These are phyloP conservation scores for Coregonus ussuriensis DNA, from an alignment of 2,797 vertebrate species.

Conservation along the genomic window DNA sequence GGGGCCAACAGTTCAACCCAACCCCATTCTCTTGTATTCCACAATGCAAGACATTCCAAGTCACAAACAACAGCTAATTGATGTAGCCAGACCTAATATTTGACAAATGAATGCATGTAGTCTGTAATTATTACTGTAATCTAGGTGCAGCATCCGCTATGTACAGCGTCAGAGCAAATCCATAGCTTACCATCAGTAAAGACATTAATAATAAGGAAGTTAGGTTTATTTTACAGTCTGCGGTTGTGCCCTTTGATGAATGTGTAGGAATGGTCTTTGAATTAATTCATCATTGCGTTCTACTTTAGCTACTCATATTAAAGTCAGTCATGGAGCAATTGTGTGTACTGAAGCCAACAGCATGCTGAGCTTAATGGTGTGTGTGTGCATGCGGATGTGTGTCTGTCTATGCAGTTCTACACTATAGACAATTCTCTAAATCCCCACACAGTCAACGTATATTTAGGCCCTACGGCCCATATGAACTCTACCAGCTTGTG, in stretches of 20 bases:
- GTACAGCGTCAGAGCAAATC: not conserved
- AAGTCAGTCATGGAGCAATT: constrained; percentile 9
- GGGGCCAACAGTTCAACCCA: not conserved
- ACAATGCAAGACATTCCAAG: not conserved
- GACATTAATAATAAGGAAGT: constrained; percentile 4
- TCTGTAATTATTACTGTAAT: not conserved
- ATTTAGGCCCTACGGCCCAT: not conserved
- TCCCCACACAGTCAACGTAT: not conserved
- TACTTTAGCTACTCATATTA: not conserved
- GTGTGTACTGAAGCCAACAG: constrained; percentile 4
- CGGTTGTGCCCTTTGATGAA: constrained; percentile 2
- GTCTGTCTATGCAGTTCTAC: not conserved
- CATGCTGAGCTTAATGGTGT: constrained; percentile 10
- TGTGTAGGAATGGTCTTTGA: constrained; percentile 5
- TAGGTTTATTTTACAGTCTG: not conserved
- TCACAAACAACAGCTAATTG: not conserved
- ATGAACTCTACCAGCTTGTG: no score
- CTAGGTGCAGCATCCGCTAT: not conserved
- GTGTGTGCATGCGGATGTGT: not conserved
- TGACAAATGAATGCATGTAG: not conserved
- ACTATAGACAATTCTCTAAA: not conserved
- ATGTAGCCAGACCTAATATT: not conserved
- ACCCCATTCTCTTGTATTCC: not conserved
- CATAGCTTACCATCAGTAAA: not conserved
- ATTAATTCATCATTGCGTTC: not conserved